These are phyloP conservation scores for Phengaris arion DNA, from an alignment of 2,888 invertebrate species.

Conservation along the genomic window DNA sequence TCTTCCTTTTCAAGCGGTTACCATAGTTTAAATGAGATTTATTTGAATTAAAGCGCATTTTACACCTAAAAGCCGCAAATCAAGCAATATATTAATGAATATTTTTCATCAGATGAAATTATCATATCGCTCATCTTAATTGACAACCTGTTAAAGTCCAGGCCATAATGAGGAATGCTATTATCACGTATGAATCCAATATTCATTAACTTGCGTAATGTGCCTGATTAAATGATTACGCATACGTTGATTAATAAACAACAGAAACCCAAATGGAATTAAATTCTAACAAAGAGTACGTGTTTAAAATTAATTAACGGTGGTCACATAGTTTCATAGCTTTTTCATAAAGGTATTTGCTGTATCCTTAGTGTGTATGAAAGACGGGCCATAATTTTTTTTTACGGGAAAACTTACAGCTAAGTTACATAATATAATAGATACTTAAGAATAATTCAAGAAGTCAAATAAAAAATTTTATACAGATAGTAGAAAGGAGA, in stretches of 20 bases:
- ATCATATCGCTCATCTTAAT: conserved; percentile 19
- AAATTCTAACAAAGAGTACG: background rate
- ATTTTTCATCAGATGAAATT: conserved; percentile 1
- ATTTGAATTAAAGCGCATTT: too few species aligned
- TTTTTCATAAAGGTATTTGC: too few species aligned
- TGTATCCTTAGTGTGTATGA: too few species aligned
- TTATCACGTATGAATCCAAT: conserved; percentile 23
- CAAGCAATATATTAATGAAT: conserved; percentile 11
- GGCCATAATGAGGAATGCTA: conserved; percentile 16
- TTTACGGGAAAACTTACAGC: too few species aligned
- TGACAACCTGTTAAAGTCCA: conserved; percentile 8
- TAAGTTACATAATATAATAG: too few species aligned
- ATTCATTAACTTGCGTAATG: conserved; percentile 24
- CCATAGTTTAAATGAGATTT: too few species aligned
- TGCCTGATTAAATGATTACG: conserved; percentile 25
- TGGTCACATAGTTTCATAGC: background rate
- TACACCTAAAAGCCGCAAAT: background rate
- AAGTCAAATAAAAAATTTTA: too few species aligned
- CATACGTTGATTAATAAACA: conserved; percentile 33
- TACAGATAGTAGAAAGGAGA: too few species aligned
- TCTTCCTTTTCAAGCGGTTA: too few species aligned
- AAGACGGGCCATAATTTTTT: too few species aligned
- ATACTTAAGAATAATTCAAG: too few species aligned
- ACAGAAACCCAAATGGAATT: background rate
- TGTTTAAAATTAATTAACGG: background rate